Evolutionary conservation across 2,113 vertebrate species (phyloP), one percentile per base, ranked within the genome.

Genomic region (Cacatua alba): DNA sequence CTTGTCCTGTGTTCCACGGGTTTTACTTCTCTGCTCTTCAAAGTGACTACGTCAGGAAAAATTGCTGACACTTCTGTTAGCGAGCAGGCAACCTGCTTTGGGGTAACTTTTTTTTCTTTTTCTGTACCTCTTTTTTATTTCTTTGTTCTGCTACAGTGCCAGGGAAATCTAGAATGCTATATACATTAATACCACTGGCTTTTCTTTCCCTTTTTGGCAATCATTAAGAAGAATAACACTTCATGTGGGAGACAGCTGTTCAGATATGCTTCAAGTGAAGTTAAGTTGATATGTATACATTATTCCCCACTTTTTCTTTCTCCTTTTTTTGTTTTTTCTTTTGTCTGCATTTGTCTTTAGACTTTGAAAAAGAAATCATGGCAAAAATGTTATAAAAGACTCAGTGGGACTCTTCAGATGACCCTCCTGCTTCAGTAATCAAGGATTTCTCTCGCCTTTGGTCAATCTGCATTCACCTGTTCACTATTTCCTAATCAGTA

Each of bases 231-330:
- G 80, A 78, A 87, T 91, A 96, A 84, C 92, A 94, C 86, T 90
- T 97, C 72, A 89, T 93, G 80, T 95, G 77, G 65, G 57, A 95
- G 83, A 91, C 96, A 97, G 96, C 92, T 95, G 94, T 95, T 96
- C 92, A 91, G 96, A 95, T 93, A 88, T 86, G 83, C 60, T 94
- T 91, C 65, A 86, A 94, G 82, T 86, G n/a, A 96, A 94, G 72
- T 81, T 79, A 92, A 89, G 31, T 90, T 94, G 90, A 79, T 93
- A 65, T 23, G 41, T 94, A 71, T 53, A 82, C 48, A 37, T 94
- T 93, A 92, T 88, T 90, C 23, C 7, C 16, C 20, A 44, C 20
- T 63, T 88, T 71, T 64, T 74, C 13, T 68, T 37, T 60, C 35
- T 43, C 13, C 10, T 26, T 48, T 46, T 51, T 25, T 19, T 41